Evolutionary conservation across 2,797 vertebrate genomes (phyloP), one percentile per base, ranked within the genome.

Genomic region (Numenius phaeopus): DNA sequence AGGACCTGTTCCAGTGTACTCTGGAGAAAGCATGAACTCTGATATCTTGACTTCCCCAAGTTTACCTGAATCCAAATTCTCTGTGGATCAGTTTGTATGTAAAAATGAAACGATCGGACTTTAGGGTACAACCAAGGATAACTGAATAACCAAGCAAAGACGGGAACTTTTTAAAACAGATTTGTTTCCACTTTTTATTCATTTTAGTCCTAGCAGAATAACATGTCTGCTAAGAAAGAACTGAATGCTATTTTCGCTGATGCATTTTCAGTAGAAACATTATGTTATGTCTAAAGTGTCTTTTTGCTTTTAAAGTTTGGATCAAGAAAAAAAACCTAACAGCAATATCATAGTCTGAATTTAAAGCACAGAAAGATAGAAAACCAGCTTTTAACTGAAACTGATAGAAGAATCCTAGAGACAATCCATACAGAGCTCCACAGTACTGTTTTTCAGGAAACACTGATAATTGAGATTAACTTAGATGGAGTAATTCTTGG

Each of bases 281-380:
- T 55, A 67, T 26, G 32, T 76, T 90, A 79, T 3, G 2, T 81
- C 93, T 95, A 78, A 91, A 76, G 27, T 16, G 70, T 59, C 44
- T 47, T 84, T 79, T 89, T 83, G 29, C 71, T 91, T 89, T 87
- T 87, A n/a, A 87, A 89, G 52, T 92, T 61, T 90, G 42, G n/a
- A 71, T 78, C 52, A 67, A 91, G 75, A 16, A 58, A 73, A 82
- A 19, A 55, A 30, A 17, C 3, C 17, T 69, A 89, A 50, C 85
- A 91, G 76, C 62, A 30, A 8, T 64, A 72, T 66, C 42, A 22
- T 21, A 90, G 50, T 16, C 72, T 83, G 84, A 88, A 75, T 86
- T 93, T 88, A 75, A 85, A 90, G 50, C 34, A 82, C 26, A n/a
- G 57, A 57, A 88, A 76, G 50, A 72, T 2, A 79, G 59, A 94